Conservation (phyloP, 2,888 invertebrate species). For the Digitonthophagus gazella region DNA sequence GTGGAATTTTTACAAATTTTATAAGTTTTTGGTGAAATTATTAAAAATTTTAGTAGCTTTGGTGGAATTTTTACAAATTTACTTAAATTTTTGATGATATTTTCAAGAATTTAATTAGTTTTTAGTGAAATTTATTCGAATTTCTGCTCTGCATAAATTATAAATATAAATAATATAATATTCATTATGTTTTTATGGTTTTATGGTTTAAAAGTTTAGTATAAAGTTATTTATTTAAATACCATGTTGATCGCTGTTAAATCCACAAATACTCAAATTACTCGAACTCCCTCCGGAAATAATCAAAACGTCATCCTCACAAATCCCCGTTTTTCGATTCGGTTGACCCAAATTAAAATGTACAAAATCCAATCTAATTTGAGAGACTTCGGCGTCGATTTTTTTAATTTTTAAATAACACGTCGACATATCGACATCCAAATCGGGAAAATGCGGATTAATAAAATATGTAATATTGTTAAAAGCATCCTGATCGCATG, state of each 20-base stretch:
- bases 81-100: too few relatives aligned
- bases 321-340: conserved; percentile 73
- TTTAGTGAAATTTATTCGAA: too few relatives aligned
- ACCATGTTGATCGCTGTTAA: conserved; percentile 84
- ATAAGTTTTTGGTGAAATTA: too few relatives aligned
- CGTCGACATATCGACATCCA: conserved; percentile 64
- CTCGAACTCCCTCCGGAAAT: conserved; percentile 59
- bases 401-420: conserved; percentile 74
- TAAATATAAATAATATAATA: too few relatives aligned
- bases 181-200: too few relatives aligned
- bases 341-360: conserved; percentile 85
- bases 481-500: conserved; percentile 68
- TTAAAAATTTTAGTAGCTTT: too few relatives aligned
- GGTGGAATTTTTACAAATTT: too few relatives aligned
- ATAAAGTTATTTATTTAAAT: conserved; percentile 40
- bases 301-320: conserved; percentile 71
- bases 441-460: conserved; percentile 78
- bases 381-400: conserved; percentile 75
- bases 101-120: too few relatives aligned
- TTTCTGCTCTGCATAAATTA: too few relatives aligned
- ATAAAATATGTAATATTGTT: conserved; percentile 82
- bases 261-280: conserved; percentile 70
- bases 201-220: too few relatives aligned
- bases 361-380: conserved; percentile 78
- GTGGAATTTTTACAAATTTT: too few relatives aligned